Percentiles rank a stretch among this genome's conserved stretches.
phyloP scores from a whole-genome alignment of 2,888 invertebrate species.

The Anoplius nigerrimus region DNA sequence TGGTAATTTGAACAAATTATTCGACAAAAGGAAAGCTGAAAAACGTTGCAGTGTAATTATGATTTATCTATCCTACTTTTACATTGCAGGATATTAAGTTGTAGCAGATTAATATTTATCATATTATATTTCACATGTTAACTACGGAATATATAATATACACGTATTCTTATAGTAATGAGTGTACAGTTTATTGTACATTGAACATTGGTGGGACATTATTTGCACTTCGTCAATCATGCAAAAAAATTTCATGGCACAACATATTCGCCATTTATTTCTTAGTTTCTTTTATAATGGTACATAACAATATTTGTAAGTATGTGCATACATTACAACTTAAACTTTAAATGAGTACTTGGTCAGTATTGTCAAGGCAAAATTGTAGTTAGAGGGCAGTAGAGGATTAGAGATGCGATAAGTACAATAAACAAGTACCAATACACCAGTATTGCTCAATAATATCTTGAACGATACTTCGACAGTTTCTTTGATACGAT shows the following conservation, averaged over 20 bases:
- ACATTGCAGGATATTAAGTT: constrained; percentile 32
- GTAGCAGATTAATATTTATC: constrained; percentile 33
- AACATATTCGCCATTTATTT: constrained; percentile 35
- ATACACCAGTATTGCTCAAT: too few relatives aligned
- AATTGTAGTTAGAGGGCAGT: constrained; percentile 4
- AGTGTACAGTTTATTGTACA: constrained; percentile 40
- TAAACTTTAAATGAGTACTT: constrained; percentile 48
- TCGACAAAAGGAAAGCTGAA: too few relatives aligned
- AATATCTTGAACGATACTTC: too few relatives aligned
- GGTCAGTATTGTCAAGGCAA: constrained; percentile 56
- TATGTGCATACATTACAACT: constrained; percentile 50
- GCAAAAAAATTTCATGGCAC: neutral
- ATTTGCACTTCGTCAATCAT: constrained; percentile 29
- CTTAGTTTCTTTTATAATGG: constrained; percentile 32
- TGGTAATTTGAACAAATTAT: neutral
- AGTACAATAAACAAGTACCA: too few relatives aligned
- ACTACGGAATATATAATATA: constrained; percentile 46
- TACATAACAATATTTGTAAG: constrained; percentile 53
- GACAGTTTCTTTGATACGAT: too few relatives aligned
- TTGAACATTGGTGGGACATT: constrained; percentile 38
- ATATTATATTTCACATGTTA: constrained; percentile 35
- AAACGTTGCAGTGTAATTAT: neutral
- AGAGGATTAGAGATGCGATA: too few relatives aligned
- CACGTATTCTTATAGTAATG: constrained; percentile 29
- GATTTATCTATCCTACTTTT: too few relatives aligned